A percentile compares a stretch with the other conserved stretches of the same genome.
phyloP scores from a whole-genome alignment of 2,888 invertebrate species.

The Eristalis pertinax region DNA sequence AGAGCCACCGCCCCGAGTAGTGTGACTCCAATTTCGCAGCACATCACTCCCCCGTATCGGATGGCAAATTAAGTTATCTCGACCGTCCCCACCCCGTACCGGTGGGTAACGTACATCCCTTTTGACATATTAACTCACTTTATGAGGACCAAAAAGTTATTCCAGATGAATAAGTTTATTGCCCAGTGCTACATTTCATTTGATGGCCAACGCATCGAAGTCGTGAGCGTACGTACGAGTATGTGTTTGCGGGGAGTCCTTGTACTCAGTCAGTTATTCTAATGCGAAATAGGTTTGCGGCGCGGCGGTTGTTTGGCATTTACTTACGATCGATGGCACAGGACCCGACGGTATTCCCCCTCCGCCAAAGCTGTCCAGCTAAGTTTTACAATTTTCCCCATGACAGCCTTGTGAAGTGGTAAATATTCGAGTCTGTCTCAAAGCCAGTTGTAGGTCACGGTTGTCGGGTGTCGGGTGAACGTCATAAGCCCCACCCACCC shows the following conservation, averaged over 20 bases:
- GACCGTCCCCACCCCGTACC: background rate
- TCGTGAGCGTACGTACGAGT: slow-evolving; percentile 10
- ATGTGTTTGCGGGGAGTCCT: background rate
- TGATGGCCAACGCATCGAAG: slow-evolving; percentile 50
- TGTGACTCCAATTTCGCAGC: slow-evolving; percentile 6
- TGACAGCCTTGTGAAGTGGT: background rate
- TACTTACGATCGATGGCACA: slow-evolving; percentile 26
- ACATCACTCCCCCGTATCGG: slow-evolving; percentile 30
- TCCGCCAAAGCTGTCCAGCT: slow-evolving; percentile 43
- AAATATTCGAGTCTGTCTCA: too few relatives aligned
- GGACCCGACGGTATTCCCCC: background rate
- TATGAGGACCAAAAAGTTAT: slow-evolving; percentile 67
- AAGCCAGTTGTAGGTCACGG: background rate
- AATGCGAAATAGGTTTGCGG: background rate
- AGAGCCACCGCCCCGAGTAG: slow-evolving; percentile 24
- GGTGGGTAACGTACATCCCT: slow-evolving; percentile 33
- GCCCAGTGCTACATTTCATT: slow-evolving; percentile 59
- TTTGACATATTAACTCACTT: slow-evolving; percentile 69
- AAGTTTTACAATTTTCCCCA: slow-evolving; percentile 4
- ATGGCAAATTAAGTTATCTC: slow-evolving; percentile 61
- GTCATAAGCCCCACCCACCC: background rate
- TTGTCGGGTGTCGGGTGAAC: background rate
- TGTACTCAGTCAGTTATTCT: slow-evolving; percentile 16
- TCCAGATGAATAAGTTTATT: slow-evolving; percentile 67
- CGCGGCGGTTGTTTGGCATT: background rate